These are phyloP conservation scores for Ectemnius lituratus DNA, from an alignment of 2,888 invertebrate species.

Conservation along the genomic window DNA sequence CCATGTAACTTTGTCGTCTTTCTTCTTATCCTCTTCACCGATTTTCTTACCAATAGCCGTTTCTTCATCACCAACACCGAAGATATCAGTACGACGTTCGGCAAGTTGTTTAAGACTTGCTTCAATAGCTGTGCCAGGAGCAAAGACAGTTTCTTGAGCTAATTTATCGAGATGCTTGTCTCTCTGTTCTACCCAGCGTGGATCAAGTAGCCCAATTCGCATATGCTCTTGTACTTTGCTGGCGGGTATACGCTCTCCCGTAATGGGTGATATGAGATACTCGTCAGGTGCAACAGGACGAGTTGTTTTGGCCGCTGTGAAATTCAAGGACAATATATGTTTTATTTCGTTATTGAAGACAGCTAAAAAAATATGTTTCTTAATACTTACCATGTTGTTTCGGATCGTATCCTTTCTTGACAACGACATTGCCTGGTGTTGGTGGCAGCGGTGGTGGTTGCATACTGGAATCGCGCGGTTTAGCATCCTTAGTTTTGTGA, in stretches of 20 bases:
- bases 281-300: conserved; percentile 87
- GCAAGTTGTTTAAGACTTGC: conserved; percentile 96
- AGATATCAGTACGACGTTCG: conserved; percentile 99
- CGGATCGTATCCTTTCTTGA: conserved; percentile 97
- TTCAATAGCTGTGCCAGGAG: conserved; percentile 92
- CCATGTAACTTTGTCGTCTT: conserved; percentile 97
- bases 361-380: neutral
- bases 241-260: conserved; percentile 97
- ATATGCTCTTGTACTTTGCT: conserved; percentile 99
- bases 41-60: conserved; percentile 99
- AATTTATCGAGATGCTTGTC: conserved; percentile 96
- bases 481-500: conserved; percentile 71
- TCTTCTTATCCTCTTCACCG: conserved; percentile 91
- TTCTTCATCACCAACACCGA: conserved; percentile 99
- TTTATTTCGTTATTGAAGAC: neutral
- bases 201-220: conserved; percentile 96
- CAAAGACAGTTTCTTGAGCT: conserved; percentile 92
- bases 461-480: conserved; percentile 76
- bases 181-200: conserved; percentile 97
- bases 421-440: conserved; percentile 93
- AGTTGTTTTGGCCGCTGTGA: conserved; percentile 39
- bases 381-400: conserved; percentile 82
- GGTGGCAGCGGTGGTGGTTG: conserved; percentile 89
- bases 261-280: conserved; percentile 98
- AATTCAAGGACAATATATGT: neutral